Base-by-base conservation (phyloP, 1,140 invertebrate genomes). In the Tetramorium simillimum region DNA sequence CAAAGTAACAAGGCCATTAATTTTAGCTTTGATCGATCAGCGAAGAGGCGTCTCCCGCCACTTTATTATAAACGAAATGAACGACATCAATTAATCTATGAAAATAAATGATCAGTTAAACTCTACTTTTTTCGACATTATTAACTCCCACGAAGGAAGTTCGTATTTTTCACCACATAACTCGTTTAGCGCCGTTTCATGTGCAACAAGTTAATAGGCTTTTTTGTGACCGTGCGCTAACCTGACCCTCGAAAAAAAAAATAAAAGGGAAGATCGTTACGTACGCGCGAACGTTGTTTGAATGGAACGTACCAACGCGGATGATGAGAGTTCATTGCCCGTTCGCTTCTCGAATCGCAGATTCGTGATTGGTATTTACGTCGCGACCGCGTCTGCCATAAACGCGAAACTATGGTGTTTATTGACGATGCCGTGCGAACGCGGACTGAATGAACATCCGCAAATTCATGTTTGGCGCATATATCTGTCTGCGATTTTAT, bases 331-430 rank as follows among this genome's bases (percentile, higher is more conserved):
- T 84, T 73, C 69, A 75, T 73, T 37, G 69, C 53, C 18, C 53
- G 43, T 73, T 60, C 40, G 53, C 80, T n/a, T 40, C 43, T 46
- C 53, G 80, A 62, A 84, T 84, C 56, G 53, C 69, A 75, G 53
- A 84, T 60, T 73, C 43, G 80, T 12, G 69, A 84, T 82, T 56
- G 67, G 40, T 73, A 82, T 82, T 82, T 82, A 60, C 69, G 69
- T 60, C 69, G 80, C 78, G 21, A 33, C 37, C 65, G 16, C 28
- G 53, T 7, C 24, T 24, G 14, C 69, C 80, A 53, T 84, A 84
- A 84, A 75, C 43, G 69, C 28, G n/a, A 84, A 73, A 43, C 56
- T 75, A 28, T 28, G 53, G 53, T 73, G 53, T 73, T 84, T 84
- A 84, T 84, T 60, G 80, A 49, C 69, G 80, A 75, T 33, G n/a